phyloP scores from a whole-genome alignment of 2,888 invertebrate species.

The Drosophila putrida region DNA sequence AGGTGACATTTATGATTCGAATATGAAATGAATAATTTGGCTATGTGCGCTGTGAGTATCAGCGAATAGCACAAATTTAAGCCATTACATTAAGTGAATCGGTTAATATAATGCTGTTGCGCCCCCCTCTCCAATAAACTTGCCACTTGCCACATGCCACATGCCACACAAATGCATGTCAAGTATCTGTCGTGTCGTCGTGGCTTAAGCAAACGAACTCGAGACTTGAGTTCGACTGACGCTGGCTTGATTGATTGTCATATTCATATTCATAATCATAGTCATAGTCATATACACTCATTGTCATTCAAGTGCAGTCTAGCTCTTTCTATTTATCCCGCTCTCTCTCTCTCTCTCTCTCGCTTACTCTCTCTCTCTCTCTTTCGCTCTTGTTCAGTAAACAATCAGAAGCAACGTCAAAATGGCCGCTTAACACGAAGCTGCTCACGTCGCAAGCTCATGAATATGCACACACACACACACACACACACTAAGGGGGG shows the following conservation, averaged over 20 bases:
- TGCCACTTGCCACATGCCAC: slow-evolving; percentile 47
- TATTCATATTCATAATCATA: slow-evolving; percentile 69
- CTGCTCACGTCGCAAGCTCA: slow-evolving; percentile 63
- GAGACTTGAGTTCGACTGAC: slow-evolving; percentile 54
- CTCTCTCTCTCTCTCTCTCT: background rate
- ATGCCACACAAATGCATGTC: slow-evolving; percentile 60
- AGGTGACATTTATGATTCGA: slow-evolving; percentile 21
- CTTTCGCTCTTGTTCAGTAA: slow-evolving; percentile 47
- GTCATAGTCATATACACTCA: slow-evolving; percentile 38
- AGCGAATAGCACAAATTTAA: slow-evolving; percentile 22
- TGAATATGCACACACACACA: slow-evolving; percentile 71
- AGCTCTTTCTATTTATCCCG: background rate
- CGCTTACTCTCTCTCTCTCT: background rate
- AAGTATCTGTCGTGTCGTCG: slow-evolving; percentile 44
- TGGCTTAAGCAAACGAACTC: slow-evolving; percentile 49
- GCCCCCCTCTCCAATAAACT: background rate
- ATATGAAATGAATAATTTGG: slow-evolving; percentile 10
- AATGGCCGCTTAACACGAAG: slow-evolving; percentile 78
- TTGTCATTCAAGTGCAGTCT: slow-evolving; percentile 57
- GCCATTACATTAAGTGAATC: slow-evolving; percentile 36
- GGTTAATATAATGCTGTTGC: slow-evolving; percentile 30
- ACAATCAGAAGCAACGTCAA: slow-evolving; percentile 64
- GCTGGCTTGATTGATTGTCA: slow-evolving; percentile 71
- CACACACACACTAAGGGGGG: slow-evolving; percentile 37
- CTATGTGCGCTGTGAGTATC: background rate